Evolutionary conservation across 2,113 vertebrate genomes (phyloP), one percentile per base, ranked within the genome.

Genomic region (Uropsilus gracilis): DNA sequence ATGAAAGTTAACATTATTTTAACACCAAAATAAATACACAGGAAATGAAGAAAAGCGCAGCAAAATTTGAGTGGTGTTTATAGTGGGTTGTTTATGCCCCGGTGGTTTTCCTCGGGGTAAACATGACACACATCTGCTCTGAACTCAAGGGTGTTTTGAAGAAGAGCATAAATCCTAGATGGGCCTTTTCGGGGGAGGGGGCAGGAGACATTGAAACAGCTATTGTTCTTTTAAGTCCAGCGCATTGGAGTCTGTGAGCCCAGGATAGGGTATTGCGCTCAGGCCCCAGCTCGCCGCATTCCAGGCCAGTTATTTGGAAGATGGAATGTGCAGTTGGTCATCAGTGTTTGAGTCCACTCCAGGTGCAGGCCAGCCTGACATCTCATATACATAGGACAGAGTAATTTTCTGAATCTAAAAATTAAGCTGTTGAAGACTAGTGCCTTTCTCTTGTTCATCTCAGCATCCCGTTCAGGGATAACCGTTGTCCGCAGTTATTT

Each of bases 1-100:
- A 97, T 96, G 93, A 96, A 97, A 97, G 97, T 97, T 97, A 97
- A 98, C 85, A 61, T 98, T 96, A 96, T 96, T 97, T 97, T 98
- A 98, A 96, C 97, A 96, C 95, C 97, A 98, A 97, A 98, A 97
- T 98, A 98, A 98, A 97, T 96, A 97, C 83, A 87, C 83, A 92
- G 91, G 97, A 97, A 98, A 97, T 68, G 94, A 97, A 97, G 97
- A 98, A 96, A 98, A 96, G 91, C 42, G 83, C 97, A 97, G 97
- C 95, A 98, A 92, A 97, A 91, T 86, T 90, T 44, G 92, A 92
- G 97, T 95, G 95, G 86, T 96, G 97, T 97, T 97, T 95, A 90
- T 96, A 97, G 97, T 12, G 96, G 91, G 92, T 81, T 97, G 97
- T 98, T 98, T 98, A 97, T 91, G 96, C 92, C 94, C 86, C 75